A percentile compares a stretch with the other conserved stretches of the same genome.
These are phyloP conservation scores for Limenitis camilla DNA, from an alignment of 2,888 invertebrate species.

Conservation along the genomic window DNA sequence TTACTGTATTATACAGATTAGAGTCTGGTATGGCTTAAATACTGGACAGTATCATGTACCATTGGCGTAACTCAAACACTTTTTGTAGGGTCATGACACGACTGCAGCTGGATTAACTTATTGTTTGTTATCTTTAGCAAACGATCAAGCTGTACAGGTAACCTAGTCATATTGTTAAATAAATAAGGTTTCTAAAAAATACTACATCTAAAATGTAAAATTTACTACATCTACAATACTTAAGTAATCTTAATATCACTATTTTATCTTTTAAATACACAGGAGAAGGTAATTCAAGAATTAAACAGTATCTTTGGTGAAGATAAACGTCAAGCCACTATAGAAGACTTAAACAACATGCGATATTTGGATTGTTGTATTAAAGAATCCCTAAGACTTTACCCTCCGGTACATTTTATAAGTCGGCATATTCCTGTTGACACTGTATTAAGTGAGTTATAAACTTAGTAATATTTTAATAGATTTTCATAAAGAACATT, in stretches of 20 bases:
- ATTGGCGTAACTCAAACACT: too few relatives aligned
- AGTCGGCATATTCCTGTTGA: constrained; percentile 74
- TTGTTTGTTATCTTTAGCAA: constrained; percentile 66
- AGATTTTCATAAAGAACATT: too few relatives aligned
- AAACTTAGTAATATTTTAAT: too few relatives aligned
- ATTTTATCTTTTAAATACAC: too few relatives aligned
- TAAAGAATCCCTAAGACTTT: constrained; percentile 79
- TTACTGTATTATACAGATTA: too few relatives aligned
- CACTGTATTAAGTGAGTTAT: constrained; percentile 70
- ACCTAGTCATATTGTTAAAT: background rate
- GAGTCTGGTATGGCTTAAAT: too few relatives aligned
- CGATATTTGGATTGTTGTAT: constrained; percentile 80
- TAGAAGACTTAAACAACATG: constrained; percentile 76
- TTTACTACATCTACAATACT: too few relatives aligned
- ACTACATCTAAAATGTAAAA: too few relatives aligned
- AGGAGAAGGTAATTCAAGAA: constrained; percentile 78
- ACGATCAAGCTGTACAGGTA: constrained; percentile 63
- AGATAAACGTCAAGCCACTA: constrained; percentile 74
- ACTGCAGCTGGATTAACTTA: constrained; percentile 70
- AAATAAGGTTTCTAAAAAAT: background rate
- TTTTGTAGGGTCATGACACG: constrained; percentile 77
- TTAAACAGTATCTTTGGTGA: constrained; percentile 77
- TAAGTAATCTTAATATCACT: too few relatives aligned
- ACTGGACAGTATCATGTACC: too few relatives aligned
- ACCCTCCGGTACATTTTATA: constrained; percentile 80